Conservation (phyloP, 2,888 invertebrate genomes). For the Magallana nippona region DNA sequence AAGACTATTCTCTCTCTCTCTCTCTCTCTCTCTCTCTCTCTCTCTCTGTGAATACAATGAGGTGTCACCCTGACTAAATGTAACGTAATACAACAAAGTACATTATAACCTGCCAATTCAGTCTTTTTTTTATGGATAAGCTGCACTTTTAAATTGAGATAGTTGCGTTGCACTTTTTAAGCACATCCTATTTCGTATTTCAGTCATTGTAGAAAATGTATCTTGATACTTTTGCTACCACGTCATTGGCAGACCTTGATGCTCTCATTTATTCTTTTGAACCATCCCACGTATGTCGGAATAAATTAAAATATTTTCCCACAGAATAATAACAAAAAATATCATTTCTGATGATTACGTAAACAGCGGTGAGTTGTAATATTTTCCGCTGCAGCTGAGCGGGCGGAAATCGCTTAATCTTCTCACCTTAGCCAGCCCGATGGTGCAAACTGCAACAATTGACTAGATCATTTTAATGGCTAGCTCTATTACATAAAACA, state of each 20-base stretch:
- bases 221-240: not conserved
- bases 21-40: too few relatives aligned
- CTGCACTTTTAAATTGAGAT: too few relatives aligned
- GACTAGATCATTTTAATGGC: slow-evolving; percentile 29
- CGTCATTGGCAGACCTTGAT: not conserved
- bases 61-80: too few relatives aligned
- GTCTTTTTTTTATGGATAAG: too few relatives aligned
- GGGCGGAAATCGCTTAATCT: slow-evolving; percentile 27
- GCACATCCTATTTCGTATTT: too few relatives aligned
- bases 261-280: slow-evolving; percentile 1
- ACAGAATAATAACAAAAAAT: slow-evolving; percentile 11
- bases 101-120: too few relatives aligned
- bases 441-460: slow-evolving; percentile 26
- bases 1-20: too few relatives aligned
- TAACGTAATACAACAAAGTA: too few relatives aligned
- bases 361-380: not conserved
- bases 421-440: slow-evolving; percentile 29
- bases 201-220: too few relatives aligned
- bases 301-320: slow-evolving; percentile 32
- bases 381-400: slow-evolving; percentile 27
- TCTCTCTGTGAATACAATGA: too few relatives aligned
- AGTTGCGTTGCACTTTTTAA: too few relatives aligned
- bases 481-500: slow-evolving; percentile 31
- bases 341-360: slow-evolving; percentile 17
- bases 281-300: slow-evolving; percentile 24